Conservation (phyloP, 2,888 invertebrate genomes). For the Leptinotarsa haldemani region DNA sequence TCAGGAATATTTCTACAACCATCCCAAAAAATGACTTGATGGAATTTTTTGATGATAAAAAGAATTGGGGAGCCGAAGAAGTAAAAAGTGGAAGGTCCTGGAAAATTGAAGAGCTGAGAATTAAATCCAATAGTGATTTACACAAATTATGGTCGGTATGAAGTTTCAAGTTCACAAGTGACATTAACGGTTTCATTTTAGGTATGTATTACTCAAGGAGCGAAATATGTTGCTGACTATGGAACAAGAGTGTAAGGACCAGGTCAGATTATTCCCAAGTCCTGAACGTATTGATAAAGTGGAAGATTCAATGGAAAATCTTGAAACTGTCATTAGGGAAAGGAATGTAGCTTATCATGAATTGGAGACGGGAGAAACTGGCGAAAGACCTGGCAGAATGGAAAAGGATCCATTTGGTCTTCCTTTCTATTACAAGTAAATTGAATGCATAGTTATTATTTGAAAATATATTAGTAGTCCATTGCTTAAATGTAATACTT, state of each 20-base stretch:
- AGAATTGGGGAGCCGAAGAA: constrained; percentile 83
- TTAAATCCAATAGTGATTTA: constrained; percentile 94
- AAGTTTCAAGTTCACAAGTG: constrained; percentile 14
- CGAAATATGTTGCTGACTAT: constrained; percentile 96
- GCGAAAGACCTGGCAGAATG: constrained; percentile 78
- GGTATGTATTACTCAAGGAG: constrained; percentile 92
- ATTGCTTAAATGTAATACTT: no score
- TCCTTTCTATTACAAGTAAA: constrained; percentile 68
- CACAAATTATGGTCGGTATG: constrained; percentile 91
- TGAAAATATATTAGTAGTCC: no score
- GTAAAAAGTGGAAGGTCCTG: constrained; percentile 88
- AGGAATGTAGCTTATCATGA: constrained; percentile 90
- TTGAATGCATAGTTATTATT: constrained; percentile 11
- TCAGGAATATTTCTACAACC: constrained; percentile 59
- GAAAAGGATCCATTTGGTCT: constrained; percentile 74
- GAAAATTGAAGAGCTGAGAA: constrained; percentile 88
- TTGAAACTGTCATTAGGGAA: constrained; percentile 91
- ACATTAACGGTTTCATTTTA: constrained; percentile 55
- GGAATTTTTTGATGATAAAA: constrained; percentile 90
- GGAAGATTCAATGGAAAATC: constrained; percentile 92
- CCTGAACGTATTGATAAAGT: constrained; percentile 96
- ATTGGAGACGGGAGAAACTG: constrained; percentile 89
- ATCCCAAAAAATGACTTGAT: constrained; percentile 70
- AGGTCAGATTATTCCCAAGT: constrained; percentile 81
- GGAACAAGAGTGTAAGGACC: constrained; percentile 83